phyloP scores from a whole-genome alignment of 2,888 invertebrate species.

The Hydrotaea diabolus region DNA sequence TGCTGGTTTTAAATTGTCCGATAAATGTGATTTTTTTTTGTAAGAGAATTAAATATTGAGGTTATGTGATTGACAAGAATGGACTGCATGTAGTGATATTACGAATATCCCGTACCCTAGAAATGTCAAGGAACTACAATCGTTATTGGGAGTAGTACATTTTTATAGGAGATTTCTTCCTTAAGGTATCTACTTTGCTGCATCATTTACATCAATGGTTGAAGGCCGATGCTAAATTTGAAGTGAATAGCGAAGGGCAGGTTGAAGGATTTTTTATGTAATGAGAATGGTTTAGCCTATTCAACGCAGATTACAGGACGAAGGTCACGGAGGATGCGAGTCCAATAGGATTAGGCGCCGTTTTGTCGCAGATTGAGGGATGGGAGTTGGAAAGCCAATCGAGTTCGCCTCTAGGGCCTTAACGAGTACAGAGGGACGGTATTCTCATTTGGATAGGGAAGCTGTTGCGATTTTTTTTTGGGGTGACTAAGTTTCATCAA shows the following conservation, averaged over 20 bases:
- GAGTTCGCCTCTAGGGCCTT: too few relatives aligned
- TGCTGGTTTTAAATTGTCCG: slow-evolving; percentile 70
- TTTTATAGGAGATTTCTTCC: slow-evolving; percentile 77
- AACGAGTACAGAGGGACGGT: slow-evolving; percentile 70
- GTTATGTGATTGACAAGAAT: slow-evolving; percentile 59
- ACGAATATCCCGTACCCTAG: not conserved
- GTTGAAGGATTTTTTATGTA: slow-evolving; percentile 70
- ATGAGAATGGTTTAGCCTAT: slow-evolving; percentile 66
- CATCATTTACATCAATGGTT: slow-evolving; percentile 73
- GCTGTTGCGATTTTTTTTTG: slow-evolving; percentile 76
- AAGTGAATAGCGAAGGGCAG: slow-evolving; percentile 70
- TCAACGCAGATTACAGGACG: slow-evolving; percentile 55
- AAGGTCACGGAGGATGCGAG: slow-evolving; percentile 68
- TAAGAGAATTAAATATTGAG: slow-evolving; percentile 54
- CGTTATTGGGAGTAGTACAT: slow-evolving; percentile 75
- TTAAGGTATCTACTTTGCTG: slow-evolving; percentile 69
- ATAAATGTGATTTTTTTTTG: slow-evolving; percentile 71
- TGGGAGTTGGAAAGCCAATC: slow-evolving; percentile 76
- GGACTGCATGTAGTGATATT: slow-evolving; percentile 70
- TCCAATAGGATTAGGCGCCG: slow-evolving; percentile 71
- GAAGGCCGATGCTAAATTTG: slow-evolving; percentile 59
- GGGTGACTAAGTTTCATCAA: slow-evolving; percentile 76
- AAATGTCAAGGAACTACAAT: slow-evolving; percentile 54
- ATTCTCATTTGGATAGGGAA: slow-evolving; percentile 71
- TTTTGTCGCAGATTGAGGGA: slow-evolving; percentile 74